Percentiles rank a stretch among this genome's conserved stretches.
Conservation (phyloP, 2,113 vertebrate genomes). For the Acrocephalus arundinaceus region DNA sequence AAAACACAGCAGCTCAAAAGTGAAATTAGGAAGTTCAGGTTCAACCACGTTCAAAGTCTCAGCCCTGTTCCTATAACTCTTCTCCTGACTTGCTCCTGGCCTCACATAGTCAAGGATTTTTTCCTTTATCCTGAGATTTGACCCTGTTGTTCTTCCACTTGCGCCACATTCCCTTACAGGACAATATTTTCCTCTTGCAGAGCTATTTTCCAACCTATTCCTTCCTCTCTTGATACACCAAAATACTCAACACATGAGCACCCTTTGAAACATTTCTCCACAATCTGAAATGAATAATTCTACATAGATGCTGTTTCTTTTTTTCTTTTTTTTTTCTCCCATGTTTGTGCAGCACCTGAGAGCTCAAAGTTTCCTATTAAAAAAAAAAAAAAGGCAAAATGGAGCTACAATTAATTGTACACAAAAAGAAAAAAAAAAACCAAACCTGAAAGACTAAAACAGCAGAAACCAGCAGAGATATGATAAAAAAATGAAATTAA, state of each 20-base stretch:
- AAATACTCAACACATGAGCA: background rate
- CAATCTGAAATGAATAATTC: background rate
- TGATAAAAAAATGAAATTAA: background rate
- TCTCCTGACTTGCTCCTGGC: background rate
- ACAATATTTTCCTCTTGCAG: background rate
- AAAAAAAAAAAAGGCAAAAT: background rate
- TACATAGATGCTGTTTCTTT: background rate
- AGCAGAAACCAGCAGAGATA: background rate
- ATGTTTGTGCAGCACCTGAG: background rate
- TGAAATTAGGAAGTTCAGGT: background rate
- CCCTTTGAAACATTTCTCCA: background rate
- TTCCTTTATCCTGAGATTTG: background rate
- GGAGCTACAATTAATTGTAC: background rate
- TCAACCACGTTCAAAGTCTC: rapidly evolving
- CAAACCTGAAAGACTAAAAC: background rate
- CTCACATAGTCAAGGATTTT: background rate
- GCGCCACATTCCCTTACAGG: background rate
- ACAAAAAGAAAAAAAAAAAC: too few relatives aligned
- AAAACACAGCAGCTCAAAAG: background rate
- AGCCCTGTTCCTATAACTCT: background rate
- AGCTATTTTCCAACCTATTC: background rate
- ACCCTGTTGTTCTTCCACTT: background rate
- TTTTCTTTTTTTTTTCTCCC: background rate
- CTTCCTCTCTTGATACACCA: background rate
- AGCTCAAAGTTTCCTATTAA: background rate